Evolutionary conservation across 37 sponge, comb jelly and placozoan species (phyloP), one percentile per base, ranked within the genome.

Genomic region (Bolinopsis microptera): DNA sequence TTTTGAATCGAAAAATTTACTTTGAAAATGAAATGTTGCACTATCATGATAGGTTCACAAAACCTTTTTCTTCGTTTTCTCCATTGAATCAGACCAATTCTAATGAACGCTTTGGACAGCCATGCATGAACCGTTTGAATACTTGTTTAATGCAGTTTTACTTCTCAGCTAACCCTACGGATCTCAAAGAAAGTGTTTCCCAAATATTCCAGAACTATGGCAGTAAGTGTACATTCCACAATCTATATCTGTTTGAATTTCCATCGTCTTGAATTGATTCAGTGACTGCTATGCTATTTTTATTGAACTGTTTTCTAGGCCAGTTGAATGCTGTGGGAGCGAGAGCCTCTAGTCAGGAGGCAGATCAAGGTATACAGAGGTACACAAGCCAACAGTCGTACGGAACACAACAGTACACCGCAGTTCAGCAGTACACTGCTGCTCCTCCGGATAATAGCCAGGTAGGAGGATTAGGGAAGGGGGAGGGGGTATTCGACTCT

Each of bases 121-220:
- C n/a, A n/a, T n/a, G n/a, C n/a, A n/a, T n/a, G n/a, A n/a, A n/a
- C n/a, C n/a, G n/a, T n/a, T n/a, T n/a, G n/a, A n/a, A n/a, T n/a
- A n/a, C n/a, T n/a, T n/a, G n/a, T n/a, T n/a, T n/a, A n/a, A n/a
- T n/a, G n/a, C n/a, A n/a, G n/a, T 48, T 48, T 48, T 48, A 5
- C 13, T 48, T 18, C 13, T 48, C 61, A 48, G 61, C 61, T 48
- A 48, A 48, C 13, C 61, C 61, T 13, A 13, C 13, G 9, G 90
- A 86, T 25, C 24, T 86, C 3, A 86, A 86, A 40, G 90, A 86
- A 2, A 41, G 36, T 40, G 90, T 86, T 28, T 86, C 90, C 0
- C 41, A 86, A 25, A 86, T 86, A 1, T 41, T 86, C 90, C 90
- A 86, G 35, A 86, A 86, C 61, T 86, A 86, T 48, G 90, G 90